Conservation (phyloP, 2,797 vertebrate genomes). For the Anguilla marmorata region DNA sequence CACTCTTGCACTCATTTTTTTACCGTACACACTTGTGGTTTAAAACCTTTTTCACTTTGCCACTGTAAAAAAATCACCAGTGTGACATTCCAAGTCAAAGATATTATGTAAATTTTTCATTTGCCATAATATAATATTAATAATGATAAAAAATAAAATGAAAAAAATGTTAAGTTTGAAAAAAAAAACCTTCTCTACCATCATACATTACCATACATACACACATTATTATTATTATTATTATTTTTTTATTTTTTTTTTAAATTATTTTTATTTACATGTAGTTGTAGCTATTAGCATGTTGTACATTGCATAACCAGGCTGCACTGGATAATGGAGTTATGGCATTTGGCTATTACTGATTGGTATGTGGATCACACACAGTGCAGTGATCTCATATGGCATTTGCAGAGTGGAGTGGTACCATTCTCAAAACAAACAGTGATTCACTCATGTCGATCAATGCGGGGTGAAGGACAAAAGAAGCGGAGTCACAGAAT, state of each 20-base stretch:
- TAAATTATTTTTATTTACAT: neutral
- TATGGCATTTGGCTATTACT: neutral
- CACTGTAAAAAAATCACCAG: neutral
- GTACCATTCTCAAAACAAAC: neutral
- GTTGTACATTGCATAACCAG: neutral
- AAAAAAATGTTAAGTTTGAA: too few relatives aligned
- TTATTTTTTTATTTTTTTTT: neutral
- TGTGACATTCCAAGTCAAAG: neutral
- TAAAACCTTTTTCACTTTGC: neutral
- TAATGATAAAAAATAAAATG: neutral
- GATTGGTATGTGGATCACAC: neutral
- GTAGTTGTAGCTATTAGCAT: neutral
- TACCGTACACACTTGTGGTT: neutral
- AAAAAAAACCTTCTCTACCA: too few relatives aligned
- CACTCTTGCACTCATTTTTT: neutral
- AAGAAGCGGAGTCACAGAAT: neutral
- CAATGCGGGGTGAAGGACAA: neutral
- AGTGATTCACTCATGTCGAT: neutral
- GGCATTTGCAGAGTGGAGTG: neutral
- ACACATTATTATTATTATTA: too few relatives aligned
- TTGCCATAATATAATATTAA: neutral
- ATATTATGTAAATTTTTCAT: neutral
- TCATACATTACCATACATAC: too few relatives aligned
- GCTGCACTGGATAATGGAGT: neutral
- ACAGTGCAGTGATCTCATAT: neutral